Base-by-base conservation (phyloP, 2,888 invertebrate genomes). In the Willowsia nigromaculata region DNA sequence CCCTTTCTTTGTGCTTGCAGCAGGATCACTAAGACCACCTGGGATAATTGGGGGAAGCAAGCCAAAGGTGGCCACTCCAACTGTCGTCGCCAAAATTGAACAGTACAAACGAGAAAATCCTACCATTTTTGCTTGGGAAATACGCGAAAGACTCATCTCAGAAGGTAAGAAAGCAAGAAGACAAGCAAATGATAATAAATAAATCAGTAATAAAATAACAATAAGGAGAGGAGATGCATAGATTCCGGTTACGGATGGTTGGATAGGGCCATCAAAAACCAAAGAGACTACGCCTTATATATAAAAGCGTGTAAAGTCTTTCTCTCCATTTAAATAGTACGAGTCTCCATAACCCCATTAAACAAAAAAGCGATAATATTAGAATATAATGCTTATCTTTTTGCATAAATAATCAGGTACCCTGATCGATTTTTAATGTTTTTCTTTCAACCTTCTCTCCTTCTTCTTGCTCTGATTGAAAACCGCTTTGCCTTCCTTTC, bases 51-150 rank as follows among this genome's bases (percentile, higher is more conserved):
- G 98, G 86, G 98, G 99, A 91, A 98, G 98, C 94, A 99, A 99
- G 94, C 98, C 98, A 4, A 99, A 99, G 95, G 99, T 99, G 89
- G 99, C 99, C 87, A 99, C 99, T 40, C 99, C 99, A 27, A 97
- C 97, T 15, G 99, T 99, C 81, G 99, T 99, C 90, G 97, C 98
- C 91, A 99, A 99, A 95, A 99, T 99, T 93, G 99, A 99, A 94
- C 98, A 98, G 94, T 99, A 99, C 95, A 99, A 99, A 95, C 95
- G 98, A 93, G 99, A 99, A 94, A 99, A 99, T 94, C 99, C 99
- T 3, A 99, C 99, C 90, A 99, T 99, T 93, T 99, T 99, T 94
- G 99, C 99, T 71, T 99, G 99, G 99, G 99, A 99, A 95, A 99
- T 99, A 93, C 95, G 99, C 88, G 99, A 99, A 94, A 95, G 98